A percentile compares a stretch with the other conserved stretches of the same genome.
These are phyloP conservation scores for Oryzias celebensis DNA, from an alignment of 2,113 vertebrate species.

Conservation along the genomic window DNA sequence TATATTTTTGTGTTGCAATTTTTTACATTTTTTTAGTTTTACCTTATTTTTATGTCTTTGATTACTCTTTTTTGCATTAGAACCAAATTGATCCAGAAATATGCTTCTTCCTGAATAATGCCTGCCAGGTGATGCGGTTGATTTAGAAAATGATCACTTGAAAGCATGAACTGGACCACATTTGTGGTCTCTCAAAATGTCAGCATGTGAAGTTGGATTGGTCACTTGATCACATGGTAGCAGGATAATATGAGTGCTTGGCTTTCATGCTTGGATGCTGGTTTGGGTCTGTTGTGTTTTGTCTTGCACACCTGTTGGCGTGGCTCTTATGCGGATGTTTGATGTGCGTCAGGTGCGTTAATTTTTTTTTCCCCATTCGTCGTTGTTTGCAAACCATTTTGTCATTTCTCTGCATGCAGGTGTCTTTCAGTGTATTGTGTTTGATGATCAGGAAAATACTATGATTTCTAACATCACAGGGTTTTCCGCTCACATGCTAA, in stretches of 20 bases:
- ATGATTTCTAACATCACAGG: conserved; percentile 36
- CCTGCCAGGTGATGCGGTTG: too few relatives aligned
- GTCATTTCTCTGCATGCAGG: not conserved
- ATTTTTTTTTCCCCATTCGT: not conserved
- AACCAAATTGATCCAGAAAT: too few relatives aligned
- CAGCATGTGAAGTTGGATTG: not conserved
- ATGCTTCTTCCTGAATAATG: too few relatives aligned
- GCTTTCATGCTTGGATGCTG: conserved; percentile 32
- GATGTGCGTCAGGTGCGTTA: conserved; percentile 37
- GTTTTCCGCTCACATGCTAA: conserved; percentile 21
- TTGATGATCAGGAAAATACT: conserved; percentile 46
- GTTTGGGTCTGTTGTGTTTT: conserved; percentile 2
- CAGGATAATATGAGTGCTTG: not conserved
- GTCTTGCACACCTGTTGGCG: conserved; percentile 52
- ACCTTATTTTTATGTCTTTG: too few relatives aligned
- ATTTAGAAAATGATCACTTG: too few relatives aligned
- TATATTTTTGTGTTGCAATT: too few relatives aligned
- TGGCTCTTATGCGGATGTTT: conserved; percentile 33
- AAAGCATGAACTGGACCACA: too few relatives aligned
- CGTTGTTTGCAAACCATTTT: not conserved
- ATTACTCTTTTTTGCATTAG: too few relatives aligned
- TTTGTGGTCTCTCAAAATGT: not conserved
- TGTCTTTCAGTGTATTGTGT: not conserved
- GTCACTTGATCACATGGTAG: too few relatives aligned
- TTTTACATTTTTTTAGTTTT: too few relatives aligned